phyloP scores from a whole-genome alignment of 2,113 vertebrate species.

The Tetrao urogallus region DNA sequence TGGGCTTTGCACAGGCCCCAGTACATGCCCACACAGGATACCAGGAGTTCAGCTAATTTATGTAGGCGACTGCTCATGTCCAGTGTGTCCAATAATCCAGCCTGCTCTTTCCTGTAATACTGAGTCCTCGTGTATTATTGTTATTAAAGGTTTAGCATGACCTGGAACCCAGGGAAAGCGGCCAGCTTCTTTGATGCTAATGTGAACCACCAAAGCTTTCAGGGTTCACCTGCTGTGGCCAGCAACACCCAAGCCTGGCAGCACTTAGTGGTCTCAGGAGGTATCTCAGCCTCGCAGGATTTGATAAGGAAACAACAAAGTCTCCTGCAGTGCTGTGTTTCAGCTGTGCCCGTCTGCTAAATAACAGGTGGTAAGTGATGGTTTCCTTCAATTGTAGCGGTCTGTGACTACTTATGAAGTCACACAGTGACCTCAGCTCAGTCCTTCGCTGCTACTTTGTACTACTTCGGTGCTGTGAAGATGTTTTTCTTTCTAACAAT shows the following conservation, averaged over 20 bases:
- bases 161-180: conserved; percentile 38
- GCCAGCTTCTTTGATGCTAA: conserved; percentile 26
- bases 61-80: neutral
- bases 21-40: neutral
- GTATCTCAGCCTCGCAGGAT: conserved; percentile 31
- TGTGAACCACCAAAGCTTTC: conserved; percentile 37
- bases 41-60: neutral
- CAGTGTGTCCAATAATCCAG: neutral
- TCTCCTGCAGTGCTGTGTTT: neutral
- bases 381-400: conserved; percentile 60
- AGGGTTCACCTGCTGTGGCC: neutral
- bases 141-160: conserved; percentile 14
- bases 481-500: conserved; percentile 38
- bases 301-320: conserved; percentile 54
- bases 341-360: conserved; percentile 52
- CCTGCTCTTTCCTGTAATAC: conserved; percentile 19
- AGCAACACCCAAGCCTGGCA: conserved; percentile 44
- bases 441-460: conserved; percentile 46
- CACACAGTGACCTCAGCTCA: conserved; percentile 48
- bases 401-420: conserved; percentile 29
- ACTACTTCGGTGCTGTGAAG: neutral
- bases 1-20: neutral
- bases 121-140: neutral
- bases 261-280: conserved; percentile 47
- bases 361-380: conserved; percentile 26